Base-by-base conservation (phyloP, 2,888 invertebrate genomes). In the Dasysyrphus tricinctus region DNA sequence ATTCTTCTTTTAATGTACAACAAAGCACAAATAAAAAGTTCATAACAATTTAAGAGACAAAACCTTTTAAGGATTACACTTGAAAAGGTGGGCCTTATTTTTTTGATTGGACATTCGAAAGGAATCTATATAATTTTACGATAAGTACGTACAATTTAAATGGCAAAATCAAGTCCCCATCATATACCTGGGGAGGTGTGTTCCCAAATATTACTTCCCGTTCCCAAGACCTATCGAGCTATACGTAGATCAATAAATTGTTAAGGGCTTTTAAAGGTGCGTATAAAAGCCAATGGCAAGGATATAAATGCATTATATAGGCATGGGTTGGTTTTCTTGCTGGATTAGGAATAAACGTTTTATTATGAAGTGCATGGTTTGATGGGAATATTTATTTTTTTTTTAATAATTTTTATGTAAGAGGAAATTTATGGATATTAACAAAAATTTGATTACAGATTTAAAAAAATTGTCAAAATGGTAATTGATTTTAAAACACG, bases 141-240 rank as follows among this genome's bases (percentile, higher is more conserved):
- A 81, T 85, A 85, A 85, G 81, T 77, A 81, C 81, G 81, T 77
- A 81, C 81, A 59, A 81, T 85, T 85, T 78, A 81, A 85, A 85
- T 80, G 80, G 77, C n/a, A 49, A 73, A 81, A 54, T 85, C 69
- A 85, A 85, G 63, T 80, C 80, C 42, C 73, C n/a, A 14, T 67
- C n/a, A 24, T 24, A 24, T 24, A 24, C 47, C 16, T 16, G 29
- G 49, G 19, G 49, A 54, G 16, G 9, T 65, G 57, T 14, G 73
- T 54, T 9, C 39, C 12, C 54, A 61, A 79, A 82, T 69, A 56
- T 59, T 12, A 56, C 79, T 63, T 49, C 24, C 24, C 24, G 56
- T 63, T 49, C 24, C 24, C 24, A 63, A 54, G 32, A 47, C 51
- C 32, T 59, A 29, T 69, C 49, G 39, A 1, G 24, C 32, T 6